A percentile compares a stretch with the other conserved stretches of the same genome.
Evolutionary conservation across 2,113 vertebrate species (phyloP).

Genomic region (Mastomys coucha): DNA sequence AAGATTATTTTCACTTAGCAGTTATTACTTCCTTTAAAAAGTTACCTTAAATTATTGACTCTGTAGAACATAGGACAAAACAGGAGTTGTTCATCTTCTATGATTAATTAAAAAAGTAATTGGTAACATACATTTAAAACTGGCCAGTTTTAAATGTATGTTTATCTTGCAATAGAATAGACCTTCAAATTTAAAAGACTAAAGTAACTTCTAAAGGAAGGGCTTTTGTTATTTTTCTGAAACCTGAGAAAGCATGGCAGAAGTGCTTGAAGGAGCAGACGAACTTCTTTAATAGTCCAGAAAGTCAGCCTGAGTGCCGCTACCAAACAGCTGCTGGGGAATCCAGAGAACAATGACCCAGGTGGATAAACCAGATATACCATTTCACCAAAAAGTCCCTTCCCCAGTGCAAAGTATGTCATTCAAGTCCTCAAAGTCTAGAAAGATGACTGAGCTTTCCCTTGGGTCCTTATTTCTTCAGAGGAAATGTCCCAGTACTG

Average conservation of each 20-base stretch:
- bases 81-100: neutral
- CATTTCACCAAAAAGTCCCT: neutral
- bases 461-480: neutral
- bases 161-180: neutral
- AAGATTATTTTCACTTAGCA: neutral
- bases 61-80: neutral
- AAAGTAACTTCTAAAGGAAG: neutral
- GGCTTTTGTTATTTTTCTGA: slow-evolving; percentile 24
- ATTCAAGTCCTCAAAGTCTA: neutral
- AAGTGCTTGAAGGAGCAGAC: slow-evolving; percentile 35
- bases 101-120: neutral
- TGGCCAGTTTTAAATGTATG: neutral
- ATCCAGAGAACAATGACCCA: neutral
- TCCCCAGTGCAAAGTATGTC: neutral
- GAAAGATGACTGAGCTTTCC: slow-evolving; percentile 53
- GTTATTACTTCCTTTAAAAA: neutral
- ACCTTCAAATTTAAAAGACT: neutral
- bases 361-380: neutral
- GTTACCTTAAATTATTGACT: neutral
- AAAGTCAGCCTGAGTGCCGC: neutral
- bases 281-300: neutral
- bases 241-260: neutral
- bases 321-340: neutral
- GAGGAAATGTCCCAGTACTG: neutral
- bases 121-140: neutral